These are phyloP conservation scores for Eristalinus sepulchralis DNA, from an alignment of 2,888 invertebrate genomes.

Conservation along the genomic window DNA sequence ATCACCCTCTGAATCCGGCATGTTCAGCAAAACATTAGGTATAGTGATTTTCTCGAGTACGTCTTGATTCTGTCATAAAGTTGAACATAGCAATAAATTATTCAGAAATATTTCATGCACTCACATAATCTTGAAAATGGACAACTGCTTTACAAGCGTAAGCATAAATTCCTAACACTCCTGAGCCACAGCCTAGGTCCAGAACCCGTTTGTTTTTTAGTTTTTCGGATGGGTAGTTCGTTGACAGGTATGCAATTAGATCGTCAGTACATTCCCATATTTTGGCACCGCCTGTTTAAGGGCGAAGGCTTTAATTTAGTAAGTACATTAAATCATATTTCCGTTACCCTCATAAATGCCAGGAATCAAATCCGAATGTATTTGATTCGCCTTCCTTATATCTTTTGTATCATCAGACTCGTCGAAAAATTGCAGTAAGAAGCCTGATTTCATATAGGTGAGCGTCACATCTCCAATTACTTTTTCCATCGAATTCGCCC, in stretches of 20 bases:
- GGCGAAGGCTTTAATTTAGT: neutral
- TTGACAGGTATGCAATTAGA: slow-evolving; percentile 85
- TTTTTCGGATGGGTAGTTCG: slow-evolving; percentile 78
- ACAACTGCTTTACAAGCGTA: slow-evolving; percentile 86
- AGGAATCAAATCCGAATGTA: slow-evolving; percentile 88
- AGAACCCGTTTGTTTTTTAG: slow-evolving; percentile 84
- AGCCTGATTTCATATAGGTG: slow-evolving; percentile 75
- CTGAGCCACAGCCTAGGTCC: slow-evolving; percentile 96
- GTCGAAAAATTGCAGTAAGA: slow-evolving; percentile 73
- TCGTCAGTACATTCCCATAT: slow-evolving; percentile 97
- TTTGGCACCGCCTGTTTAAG: slow-evolving; percentile 91
- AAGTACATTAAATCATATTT: neutral
- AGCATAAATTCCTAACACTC: slow-evolving; percentile 91
- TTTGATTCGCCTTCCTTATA: slow-evolving; percentile 82
- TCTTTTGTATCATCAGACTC: slow-evolving; percentile 75
- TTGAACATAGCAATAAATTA: neutral
- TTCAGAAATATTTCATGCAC: slow-evolving; percentile 74
- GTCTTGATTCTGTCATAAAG: slow-evolving; percentile 88
- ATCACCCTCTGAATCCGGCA: slow-evolving; percentile 72
- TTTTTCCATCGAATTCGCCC: slow-evolving; percentile 75
- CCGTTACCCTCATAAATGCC: slow-evolving; percentile 89
- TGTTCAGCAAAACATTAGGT: slow-evolving; percentile 89
- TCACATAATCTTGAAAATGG: slow-evolving; percentile 97
- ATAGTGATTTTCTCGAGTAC: slow-evolving; percentile 90
- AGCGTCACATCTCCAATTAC: slow-evolving; percentile 72